Evolutionary conservation across 2,797 vertebrate species (phyloP).

Genomic region (Danio jaintianensis): DNA sequence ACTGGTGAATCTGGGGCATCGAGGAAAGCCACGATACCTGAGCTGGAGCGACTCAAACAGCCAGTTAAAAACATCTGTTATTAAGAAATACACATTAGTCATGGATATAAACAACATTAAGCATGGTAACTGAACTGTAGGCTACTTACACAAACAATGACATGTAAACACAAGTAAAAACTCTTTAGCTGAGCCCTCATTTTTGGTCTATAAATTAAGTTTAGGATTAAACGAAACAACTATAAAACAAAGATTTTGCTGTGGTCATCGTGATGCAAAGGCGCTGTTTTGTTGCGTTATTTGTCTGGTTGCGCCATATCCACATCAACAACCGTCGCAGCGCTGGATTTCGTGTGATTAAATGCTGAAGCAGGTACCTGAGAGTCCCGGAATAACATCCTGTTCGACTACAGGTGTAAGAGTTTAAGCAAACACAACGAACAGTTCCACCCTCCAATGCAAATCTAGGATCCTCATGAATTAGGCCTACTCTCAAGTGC

Average conservation of each 20-base stretch:
- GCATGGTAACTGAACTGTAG: neutral
- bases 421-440: conserved; percentile 71
- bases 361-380: conserved; percentile 1
- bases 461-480: conserved; percentile 6
- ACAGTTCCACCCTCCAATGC: conserved; percentile 65
- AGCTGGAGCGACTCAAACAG: conserved; percentile 7
- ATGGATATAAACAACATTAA: neutral
- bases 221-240: neutral
- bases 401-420: conserved; percentile 66
- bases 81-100: neutral
- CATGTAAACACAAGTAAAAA: conserved; percentile 4
- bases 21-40: conserved; percentile 71
- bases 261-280: neutral
- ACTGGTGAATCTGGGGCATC: conserved; percentile 75
- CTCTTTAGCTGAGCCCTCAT: too few relatives aligned
- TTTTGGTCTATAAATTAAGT: neutral
- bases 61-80: conserved; percentile 33
- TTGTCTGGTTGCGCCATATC: conserved; percentile 5
- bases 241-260: conserved; percentile 9
- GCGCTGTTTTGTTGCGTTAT: conserved; percentile 1
- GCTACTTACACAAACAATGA: conserved; percentile 38
- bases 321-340: neutral
- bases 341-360: neutral
- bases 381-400: conserved; percentile 74
- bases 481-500: neutral